Evolutionary conservation across 37 sponge, comb jelly and placozoan genomes (phyloP), one percentile per base, ranked within the genome.

Genomic region (Beroe forskalii): DNA sequence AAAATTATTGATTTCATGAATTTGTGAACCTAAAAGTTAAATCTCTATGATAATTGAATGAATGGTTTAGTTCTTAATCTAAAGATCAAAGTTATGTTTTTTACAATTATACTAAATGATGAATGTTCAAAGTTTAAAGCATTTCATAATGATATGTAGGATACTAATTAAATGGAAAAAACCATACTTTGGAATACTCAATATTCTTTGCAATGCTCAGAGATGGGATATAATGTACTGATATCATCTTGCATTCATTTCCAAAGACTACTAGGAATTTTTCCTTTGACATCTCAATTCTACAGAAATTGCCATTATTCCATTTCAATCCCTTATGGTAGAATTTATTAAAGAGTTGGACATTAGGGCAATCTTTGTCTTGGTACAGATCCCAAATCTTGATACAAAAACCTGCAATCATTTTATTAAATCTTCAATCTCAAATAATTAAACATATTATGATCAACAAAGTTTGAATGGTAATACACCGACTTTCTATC

Each of bases 221-320:
- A 20, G 72, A 69, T 36, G 72, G 72, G 14, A 69, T 27, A 36
- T 69, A 69, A 69, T 69, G 72, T 36, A 69, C 32, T 9, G 72
- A 69, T 14, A 69, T 1, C 17, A 36, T 32, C 19, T 37, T 31
- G 32, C 32, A 8, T 14, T 37, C 32, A 32, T 69, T 69, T 12
- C 32, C 32, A 35, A 69, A 32, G 12, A 69, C 72, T 20, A 36
- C 72, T 8, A 69, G 3, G 32, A 33, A 69, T 69, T 69, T 69
- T 2, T 36, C 38, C 1, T 17, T 2, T 4, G 38, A 69, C 38
- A 32, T 69, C 32, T 69, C 72, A 14, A 69, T 17, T 69, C 72
- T 32, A 37, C 72, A 69, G 38, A 69, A 69, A 0, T 19, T 69
- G 6, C 32, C 4, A 2, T 32, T 69, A 6, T 69, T 31, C 72